These are phyloP conservation scores for Emydoidea blandingii DNA, from an alignment of 2,797 vertebrate genomes.

Conservation along the genomic window DNA sequence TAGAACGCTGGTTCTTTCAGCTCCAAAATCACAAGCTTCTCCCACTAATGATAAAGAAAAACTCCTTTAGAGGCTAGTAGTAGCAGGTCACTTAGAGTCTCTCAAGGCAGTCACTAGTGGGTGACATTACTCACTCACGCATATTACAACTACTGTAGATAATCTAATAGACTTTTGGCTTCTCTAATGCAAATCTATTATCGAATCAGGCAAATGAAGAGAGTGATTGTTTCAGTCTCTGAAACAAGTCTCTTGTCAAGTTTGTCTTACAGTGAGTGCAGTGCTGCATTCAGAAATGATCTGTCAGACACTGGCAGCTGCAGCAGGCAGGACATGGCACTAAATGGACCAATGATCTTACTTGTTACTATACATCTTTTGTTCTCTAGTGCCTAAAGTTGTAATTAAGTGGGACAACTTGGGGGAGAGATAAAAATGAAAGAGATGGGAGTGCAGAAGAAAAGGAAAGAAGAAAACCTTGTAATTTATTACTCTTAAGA, in stretches of 20 bases:
- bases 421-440: constrained; percentile 59
- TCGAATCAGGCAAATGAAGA: neutral
- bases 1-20: neutral
- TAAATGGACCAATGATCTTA: constrained; percentile 46
- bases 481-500: constrained; percentile 32
- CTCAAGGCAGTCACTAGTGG: neutral
- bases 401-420: constrained; percentile 52
- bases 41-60: neutral
- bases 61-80: neutral
- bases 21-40: neutral
- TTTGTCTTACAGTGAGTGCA: neutral
- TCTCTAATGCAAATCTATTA: neutral
- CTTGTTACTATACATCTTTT: constrained; percentile 33
- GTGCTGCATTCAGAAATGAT: constrained; percentile 17
- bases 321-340: constrained; percentile 14
- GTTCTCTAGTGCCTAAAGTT: constrained; percentile 41
- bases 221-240: neutral
- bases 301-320: constrained; percentile 30
- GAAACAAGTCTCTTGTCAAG: neutral
- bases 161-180: neutral
- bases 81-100: neutral
- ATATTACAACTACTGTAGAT: neutral
- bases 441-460: constrained; percentile 16
- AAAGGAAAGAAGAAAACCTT: constrained; percentile 4
- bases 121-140: fast-evolving